Evolutionary conservation across 2,888 invertebrate species (phyloP), one percentile per base, ranked within the genome.

Genomic region (Tenthredo mesomela): DNA sequence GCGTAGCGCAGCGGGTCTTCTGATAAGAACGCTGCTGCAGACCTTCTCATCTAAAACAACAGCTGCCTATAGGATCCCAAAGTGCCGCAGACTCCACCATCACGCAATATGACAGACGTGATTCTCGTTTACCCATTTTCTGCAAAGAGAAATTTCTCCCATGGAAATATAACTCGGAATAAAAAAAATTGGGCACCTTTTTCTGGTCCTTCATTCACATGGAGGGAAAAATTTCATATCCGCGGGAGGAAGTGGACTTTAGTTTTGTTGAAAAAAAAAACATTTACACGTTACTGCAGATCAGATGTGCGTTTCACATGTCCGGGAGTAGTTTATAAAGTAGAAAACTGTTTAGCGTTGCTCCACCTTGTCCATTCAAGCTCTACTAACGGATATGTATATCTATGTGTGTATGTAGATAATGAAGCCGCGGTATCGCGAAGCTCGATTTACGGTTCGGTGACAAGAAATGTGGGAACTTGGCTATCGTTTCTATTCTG

Each of bases 41-140:
- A 67, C 47, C 82, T 67, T 43, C 82, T 47, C 67, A 15, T 70
- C 82, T 21, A 37, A 47, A 82, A 82, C 82, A 82, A 82, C 82
- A 82, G 80, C 80, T 50, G 77, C 54, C 77, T 54, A 77, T 77
- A 54, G 47, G 54, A 77, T 15, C 21, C 50, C 77, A 54, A 77
- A 54, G 77, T 77, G 77, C 47, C 77, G 33, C 29, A 77, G 54
- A 77, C 29, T 50, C 18, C 29, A 9, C 18, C 29, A 33, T 18
- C 29, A 25, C 40, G 54, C 54, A 18, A 47, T 18, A 54, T 29
- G 47, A 77, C 6, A 29, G 50, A 54, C 77, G 29, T 50, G 77
- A 77, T 77, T 25, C 50, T 54, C 77, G 12, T 54, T 77, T n/a
- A 18, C 29, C 50, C 15, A 21, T 77, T 77, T 50, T 15, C 29